Evolutionary conservation across 1,140 invertebrate species (phyloP).

Genomic region (Colletes gigas): DNA sequence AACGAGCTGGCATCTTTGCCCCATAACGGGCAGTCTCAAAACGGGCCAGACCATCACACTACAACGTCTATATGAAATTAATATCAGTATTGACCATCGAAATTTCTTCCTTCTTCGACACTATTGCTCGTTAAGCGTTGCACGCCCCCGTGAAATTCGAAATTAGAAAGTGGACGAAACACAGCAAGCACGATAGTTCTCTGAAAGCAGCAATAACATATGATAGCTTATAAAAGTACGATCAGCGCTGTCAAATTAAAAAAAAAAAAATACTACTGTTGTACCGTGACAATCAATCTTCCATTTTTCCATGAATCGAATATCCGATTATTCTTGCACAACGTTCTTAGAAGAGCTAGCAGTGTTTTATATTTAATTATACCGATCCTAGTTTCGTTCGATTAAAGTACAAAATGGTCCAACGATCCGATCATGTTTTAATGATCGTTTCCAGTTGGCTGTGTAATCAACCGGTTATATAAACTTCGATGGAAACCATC

Average conservation of each 20-base stretch:
- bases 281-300: background rate
- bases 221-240: background rate
- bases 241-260: background rate
- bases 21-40: conserved; percentile 66
- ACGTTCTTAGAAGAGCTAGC: background rate
- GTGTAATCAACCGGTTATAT: conserved; percentile 2
- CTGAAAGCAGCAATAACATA: background rate
- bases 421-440: conserved; percentile 38
- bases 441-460: conserved; percentile 22
- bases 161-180: background rate
- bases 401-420: conserved; percentile 26
- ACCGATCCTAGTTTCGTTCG: conserved; percentile 17
- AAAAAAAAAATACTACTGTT: background rate
- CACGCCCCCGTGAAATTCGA: conserved; percentile 7
- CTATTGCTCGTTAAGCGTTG: background rate
- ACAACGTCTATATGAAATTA: conserved; percentile 77
- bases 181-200: background rate
- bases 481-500: background rate
- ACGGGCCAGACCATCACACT: conserved; percentile 69
- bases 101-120: background rate
- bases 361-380: conserved; percentile 30
- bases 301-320: background rate
- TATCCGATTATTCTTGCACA: background rate
- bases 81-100: background rate
- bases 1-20: conserved; percentile 83